These are phyloP conservation scores for Nephrotoma appendiculata DNA, from an alignment of 2,888 invertebrate species.

Conservation along the genomic window DNA sequence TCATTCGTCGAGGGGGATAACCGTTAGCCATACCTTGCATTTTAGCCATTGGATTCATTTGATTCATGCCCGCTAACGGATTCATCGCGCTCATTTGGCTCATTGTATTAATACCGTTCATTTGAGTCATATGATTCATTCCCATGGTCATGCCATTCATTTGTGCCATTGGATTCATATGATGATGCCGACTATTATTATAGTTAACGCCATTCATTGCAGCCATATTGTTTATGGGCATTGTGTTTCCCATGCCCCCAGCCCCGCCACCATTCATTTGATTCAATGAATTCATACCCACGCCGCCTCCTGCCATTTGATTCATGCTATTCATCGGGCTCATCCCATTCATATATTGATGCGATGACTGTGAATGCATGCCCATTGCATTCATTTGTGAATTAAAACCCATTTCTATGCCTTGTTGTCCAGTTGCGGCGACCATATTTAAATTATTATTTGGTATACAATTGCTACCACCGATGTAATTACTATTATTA, in stretches of 20 bases:
- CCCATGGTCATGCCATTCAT: constrained; percentile 64
- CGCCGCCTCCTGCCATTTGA: constrained; percentile 13
- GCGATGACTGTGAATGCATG: constrained; percentile 19
- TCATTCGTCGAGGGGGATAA: constrained; percentile 60
- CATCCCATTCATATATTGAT: constrained; percentile 25
- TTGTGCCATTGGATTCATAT: constrained; percentile 59
- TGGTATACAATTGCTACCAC: constrained; percentile 6
- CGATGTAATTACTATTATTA: background rate
- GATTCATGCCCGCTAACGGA: constrained; percentile 35
- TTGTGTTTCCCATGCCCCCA: constrained; percentile 26
- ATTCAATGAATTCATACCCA: constrained; percentile 17
- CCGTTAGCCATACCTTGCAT: constrained; percentile 38
- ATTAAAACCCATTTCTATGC: constrained; percentile 31
- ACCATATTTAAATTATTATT: constrained; percentile 21
- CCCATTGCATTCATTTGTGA: constrained; percentile 25
- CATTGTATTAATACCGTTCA: constrained; percentile 41
- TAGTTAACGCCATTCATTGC: constrained; percentile 28
- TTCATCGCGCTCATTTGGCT: constrained; percentile 22
- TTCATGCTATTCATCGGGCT: constrained; percentile 29
- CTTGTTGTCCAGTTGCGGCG: constrained; percentile 28
- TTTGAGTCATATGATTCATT: constrained; percentile 25
- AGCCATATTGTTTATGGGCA: constrained; percentile 21
- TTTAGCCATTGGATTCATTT: constrained; percentile 49
- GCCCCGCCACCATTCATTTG: constrained; percentile 18
- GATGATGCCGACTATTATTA: constrained; percentile 29